Evolutionary conservation across 2,888 invertebrate genomes (phyloP).

Genomic region (Taenaris catops): DNA sequence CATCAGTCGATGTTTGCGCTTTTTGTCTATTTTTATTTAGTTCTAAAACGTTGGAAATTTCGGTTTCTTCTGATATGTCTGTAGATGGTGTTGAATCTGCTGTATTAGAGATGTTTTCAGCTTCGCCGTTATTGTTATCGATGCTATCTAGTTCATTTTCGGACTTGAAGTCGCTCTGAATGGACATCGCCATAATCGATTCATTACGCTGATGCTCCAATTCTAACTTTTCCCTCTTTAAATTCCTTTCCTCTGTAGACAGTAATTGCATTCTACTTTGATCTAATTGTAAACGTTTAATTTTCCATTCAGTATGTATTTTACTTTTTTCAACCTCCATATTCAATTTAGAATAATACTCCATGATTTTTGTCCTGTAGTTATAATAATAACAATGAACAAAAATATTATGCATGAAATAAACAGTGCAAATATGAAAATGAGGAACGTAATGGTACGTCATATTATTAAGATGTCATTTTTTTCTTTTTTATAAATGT

Average conservation of each 20-base stretch:
- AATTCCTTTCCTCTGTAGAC: constrained; percentile 73
- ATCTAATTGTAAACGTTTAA: constrained; percentile 64
- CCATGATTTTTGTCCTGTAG: constrained; percentile 81
- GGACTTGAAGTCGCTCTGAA: constrained; percentile 44
- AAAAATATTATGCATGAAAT: too few species aligned
- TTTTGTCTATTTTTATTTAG: constrained; percentile 33
- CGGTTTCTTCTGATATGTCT: constrained; percentile 11
- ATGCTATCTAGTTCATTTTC: constrained; percentile 32
- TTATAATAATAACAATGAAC: too few species aligned
- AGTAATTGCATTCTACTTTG: constrained; percentile 64
- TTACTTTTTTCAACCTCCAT: constrained; percentile 79
- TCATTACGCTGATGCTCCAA: constrained; percentile 59
- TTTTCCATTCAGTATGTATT: constrained; percentile 78
- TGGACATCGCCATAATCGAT: constrained; percentile 58
- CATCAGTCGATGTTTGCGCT: constrained; percentile 39
- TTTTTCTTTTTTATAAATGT: too few species aligned
- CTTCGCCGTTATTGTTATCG: constrained; percentile 26
- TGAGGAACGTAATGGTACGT: too few species aligned
- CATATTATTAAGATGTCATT: too few species aligned
- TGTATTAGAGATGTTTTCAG: constrained; percentile 20
- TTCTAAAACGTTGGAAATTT: constrained; percentile 19
- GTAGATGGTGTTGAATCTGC: constrained; percentile 21
- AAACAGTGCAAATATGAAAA: too few species aligned
- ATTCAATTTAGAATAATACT: constrained; percentile 82
- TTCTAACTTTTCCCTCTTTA: constrained; percentile 75